Percentiles rank a stretch among this genome's conserved stretches.
phyloP scores from a whole-genome alignment of 2,888 invertebrate genomes.

The Pilophorus perplexus region DNA sequence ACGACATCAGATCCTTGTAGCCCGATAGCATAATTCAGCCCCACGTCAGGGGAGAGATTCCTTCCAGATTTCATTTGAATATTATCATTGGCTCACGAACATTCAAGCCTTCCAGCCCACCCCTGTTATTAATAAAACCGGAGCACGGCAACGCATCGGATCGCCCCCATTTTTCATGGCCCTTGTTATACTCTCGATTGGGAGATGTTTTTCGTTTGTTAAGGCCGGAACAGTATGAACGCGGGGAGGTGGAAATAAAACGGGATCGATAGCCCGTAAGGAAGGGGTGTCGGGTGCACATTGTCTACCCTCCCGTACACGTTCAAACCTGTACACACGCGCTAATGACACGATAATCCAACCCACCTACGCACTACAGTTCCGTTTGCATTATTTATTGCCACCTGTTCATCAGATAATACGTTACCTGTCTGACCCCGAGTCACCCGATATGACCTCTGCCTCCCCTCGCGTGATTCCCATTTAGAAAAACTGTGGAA shows the following conservation, averaged over 20 bases:
- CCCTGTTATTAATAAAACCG: conserved; percentile 28
- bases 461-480: too few relatives aligned
- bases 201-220: not conserved
- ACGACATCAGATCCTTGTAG: conserved; percentile 36
- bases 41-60: conserved; percentile 22
- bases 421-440: too few relatives aligned
- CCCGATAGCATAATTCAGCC: conserved; percentile 26
- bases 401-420: conserved; percentile 26
- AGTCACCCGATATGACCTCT: too few relatives aligned
- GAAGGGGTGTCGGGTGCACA: not conserved
- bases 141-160: conserved; percentile 25
- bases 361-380: not conserved
- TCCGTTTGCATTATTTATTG: conserved; percentile 25
- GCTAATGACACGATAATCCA: conserved; percentile 15
- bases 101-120: not conserved
- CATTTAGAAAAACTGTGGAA: too few relatives aligned
- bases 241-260: not conserved
- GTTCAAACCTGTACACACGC: not conserved
- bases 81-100: conserved; percentile 20
- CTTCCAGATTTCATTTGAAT: conserved; percentile 35
- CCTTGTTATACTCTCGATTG: conserved; percentile 9
- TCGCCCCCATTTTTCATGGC: conserved; percentile 25
- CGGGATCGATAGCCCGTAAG: conserved; percentile 16
- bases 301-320: not conserved
- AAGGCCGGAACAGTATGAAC: not conserved